Evolutionary conservation across 2,888 invertebrate genomes (phyloP).

Genomic region (Drosophila sordidula): DNA sequence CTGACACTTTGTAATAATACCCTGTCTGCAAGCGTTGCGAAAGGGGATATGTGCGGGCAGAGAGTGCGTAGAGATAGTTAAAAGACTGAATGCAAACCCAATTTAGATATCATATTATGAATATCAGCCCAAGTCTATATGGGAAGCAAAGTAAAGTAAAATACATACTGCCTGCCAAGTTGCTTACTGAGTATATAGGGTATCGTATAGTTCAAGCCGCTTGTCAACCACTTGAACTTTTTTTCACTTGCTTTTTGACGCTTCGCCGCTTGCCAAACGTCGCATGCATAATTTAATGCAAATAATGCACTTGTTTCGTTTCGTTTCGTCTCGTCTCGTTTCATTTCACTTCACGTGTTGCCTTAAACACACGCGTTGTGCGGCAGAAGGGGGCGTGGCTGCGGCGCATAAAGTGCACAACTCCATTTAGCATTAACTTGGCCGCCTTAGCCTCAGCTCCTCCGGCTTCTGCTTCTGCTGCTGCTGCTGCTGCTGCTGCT

Average conservation of each 20-base stretch:
- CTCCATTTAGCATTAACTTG: conserved; percentile 71
- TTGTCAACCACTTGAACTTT: neutral
- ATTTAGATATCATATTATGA: too few relatives aligned
- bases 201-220: neutral
- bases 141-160: too few relatives aligned
- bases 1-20: conserved; percentile 67
- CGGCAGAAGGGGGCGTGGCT: neutral
- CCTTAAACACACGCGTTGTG: conserved; percentile 43
- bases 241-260: conserved; percentile 53
- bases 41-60: conserved; percentile 6
- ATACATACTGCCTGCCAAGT: neutral
- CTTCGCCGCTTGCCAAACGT: conserved; percentile 59
- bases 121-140: too few relatives aligned
- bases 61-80: neutral
- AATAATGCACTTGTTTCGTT: conserved; percentile 81
- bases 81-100: too few relatives aligned
- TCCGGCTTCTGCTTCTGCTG: conserved; percentile 15
- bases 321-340: conserved; percentile 69
- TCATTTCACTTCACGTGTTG: conserved; percentile 75
- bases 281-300: conserved; percentile 80
- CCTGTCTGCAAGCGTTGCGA: neutral
- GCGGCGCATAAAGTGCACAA: conserved; percentile 63
- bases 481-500: conserved; percentile 8
- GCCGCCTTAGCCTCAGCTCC: conserved; percentile 40
- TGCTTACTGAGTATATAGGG: conserved; percentile 16